phyloP scores from a whole-genome alignment of 2,888 invertebrate genomes.

The Drosophila aldrichi region DNA sequence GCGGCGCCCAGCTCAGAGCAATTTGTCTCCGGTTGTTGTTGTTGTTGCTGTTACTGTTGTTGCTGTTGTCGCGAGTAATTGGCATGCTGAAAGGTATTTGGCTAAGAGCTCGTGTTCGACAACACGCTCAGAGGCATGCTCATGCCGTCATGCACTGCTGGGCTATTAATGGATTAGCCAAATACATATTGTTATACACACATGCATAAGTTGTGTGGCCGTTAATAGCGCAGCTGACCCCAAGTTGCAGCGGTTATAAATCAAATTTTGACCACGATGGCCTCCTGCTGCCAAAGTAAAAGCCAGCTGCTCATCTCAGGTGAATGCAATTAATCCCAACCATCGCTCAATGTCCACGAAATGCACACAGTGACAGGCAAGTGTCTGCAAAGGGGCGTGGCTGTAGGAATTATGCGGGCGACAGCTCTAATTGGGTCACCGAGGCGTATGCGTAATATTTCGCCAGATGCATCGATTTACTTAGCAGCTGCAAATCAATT shows the following conservation, averaged over 20 bases:
- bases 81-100: conserved; percentile 63
- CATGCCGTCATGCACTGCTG: conserved; percentile 31
- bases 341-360: conserved; percentile 44
- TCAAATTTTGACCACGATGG: conserved; percentile 49
- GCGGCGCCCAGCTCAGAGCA: conserved; percentile 39
- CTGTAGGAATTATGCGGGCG: background rate
- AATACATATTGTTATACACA: conserved; percentile 2
- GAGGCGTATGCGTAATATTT: conserved; percentile 26
- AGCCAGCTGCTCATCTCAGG: conserved; percentile 19
- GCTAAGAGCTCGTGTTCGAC: conserved; percentile 40
- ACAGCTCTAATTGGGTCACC: conserved; percentile 3
- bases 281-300: conserved; percentile 32
- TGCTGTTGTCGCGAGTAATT: conserved; percentile 53
- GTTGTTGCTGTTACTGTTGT: conserved; percentile 24
- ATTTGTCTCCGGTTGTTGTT: conserved; percentile 39
- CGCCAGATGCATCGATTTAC: background rate
- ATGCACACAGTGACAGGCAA: background rate
- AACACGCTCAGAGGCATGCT: conserved; percentile 39
- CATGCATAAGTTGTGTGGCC: conserved; percentile 20
- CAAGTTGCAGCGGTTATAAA: conserved; percentile 44
- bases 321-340: conserved; percentile 33
- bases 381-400: background rate
- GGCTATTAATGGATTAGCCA: conserved; percentile 64
- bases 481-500: background rate
- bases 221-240: conserved; percentile 54